phyloP scores from a whole-genome alignment of 2,113 vertebrate genomes.

The Malaclemys terrapin region DNA sequence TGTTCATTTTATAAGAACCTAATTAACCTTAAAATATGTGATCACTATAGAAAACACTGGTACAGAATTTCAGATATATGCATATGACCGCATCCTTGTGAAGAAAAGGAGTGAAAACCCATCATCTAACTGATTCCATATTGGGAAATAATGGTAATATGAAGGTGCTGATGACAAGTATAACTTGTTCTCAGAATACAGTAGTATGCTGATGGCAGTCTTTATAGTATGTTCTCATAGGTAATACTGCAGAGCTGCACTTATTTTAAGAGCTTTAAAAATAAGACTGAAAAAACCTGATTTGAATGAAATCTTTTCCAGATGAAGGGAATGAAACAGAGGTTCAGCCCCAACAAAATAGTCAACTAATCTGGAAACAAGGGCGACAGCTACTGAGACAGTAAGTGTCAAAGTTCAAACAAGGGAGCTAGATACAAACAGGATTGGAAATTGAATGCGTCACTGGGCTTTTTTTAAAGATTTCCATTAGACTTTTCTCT shows the following conservation, averaged over 20 bases:
- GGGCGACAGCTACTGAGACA: conserved; percentile 97
- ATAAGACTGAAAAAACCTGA: neutral
- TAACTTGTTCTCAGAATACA: neutral
- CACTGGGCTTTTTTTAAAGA: neutral
- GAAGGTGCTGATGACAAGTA: neutral
- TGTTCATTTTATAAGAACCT: neutral
- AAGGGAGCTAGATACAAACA: neutral
- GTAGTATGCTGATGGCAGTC: neutral
- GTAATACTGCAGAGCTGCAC: neutral
- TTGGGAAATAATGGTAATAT: neutral
- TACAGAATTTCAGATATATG: neutral
- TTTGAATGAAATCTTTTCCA: conserved; percentile 80
- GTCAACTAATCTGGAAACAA: conserved; percentile 99
- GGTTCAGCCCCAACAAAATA: conserved; percentile 91
- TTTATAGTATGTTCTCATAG: neutral
- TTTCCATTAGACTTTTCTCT: conserved; percentile 5
- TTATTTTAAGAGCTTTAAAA: neutral
- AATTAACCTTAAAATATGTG: neutral
- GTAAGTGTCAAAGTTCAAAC: conserved; percentile 81
- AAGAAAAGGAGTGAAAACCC: neutral
- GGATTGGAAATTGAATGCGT: neutral
- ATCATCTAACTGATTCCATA: neutral
- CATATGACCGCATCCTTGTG: neutral
- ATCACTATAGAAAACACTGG: neutral
- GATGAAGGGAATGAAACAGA: conserved; percentile 97